Evolutionary conservation across 2,113 vertebrate species (phyloP).

Genomic region (Chinchilla lanigera): DNA sequence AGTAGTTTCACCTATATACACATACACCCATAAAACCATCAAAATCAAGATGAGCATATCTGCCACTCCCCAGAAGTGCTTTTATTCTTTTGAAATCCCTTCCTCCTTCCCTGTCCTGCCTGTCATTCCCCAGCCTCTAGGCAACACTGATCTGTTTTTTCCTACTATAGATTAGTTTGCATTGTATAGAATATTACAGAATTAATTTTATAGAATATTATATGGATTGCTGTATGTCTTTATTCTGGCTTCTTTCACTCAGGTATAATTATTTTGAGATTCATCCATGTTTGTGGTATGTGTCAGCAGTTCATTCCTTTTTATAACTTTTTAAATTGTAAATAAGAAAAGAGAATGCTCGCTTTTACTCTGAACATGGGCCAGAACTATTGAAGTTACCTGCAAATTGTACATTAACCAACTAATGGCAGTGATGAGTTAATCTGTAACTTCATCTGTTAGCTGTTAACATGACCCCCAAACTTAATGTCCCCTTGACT

Average conservation of each 20-base stretch:
- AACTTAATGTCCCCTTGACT: slow-evolving; percentile 70
- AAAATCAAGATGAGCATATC: background rate
- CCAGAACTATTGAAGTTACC: slow-evolving; percentile 78
- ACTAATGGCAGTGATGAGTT: slow-evolving; percentile 83
- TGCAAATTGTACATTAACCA: slow-evolving; percentile 87
- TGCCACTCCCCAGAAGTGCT: background rate
- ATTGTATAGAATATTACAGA: slow-evolving; percentile 47
- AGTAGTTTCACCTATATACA: background rate
- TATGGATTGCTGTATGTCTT: background rate
- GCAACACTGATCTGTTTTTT: background rate
- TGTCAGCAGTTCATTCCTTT: slow-evolving; percentile 23
- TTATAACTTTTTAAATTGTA: slow-evolving; percentile 39
- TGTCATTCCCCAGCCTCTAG: background rate
- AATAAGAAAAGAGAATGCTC: background rate
- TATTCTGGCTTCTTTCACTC: slow-evolving; percentile 18
- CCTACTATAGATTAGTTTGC: slow-evolving; percentile 32
- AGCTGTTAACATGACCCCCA: slow-evolving; percentile 78
- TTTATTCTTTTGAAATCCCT: background rate
- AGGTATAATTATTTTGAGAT: slow-evolving; percentile 36
- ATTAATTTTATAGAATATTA: slow-evolving; percentile 33
- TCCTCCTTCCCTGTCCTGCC: background rate
- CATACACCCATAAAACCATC: background rate
- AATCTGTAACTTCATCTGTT: slow-evolving; percentile 87
- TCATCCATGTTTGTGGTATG: background rate
- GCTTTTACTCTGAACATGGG: slow-evolving; percentile 64